These are phyloP conservation scores for Catocala fraxini DNA, from an alignment of 2,888 invertebrate genomes.

Conservation along the genomic window DNA sequence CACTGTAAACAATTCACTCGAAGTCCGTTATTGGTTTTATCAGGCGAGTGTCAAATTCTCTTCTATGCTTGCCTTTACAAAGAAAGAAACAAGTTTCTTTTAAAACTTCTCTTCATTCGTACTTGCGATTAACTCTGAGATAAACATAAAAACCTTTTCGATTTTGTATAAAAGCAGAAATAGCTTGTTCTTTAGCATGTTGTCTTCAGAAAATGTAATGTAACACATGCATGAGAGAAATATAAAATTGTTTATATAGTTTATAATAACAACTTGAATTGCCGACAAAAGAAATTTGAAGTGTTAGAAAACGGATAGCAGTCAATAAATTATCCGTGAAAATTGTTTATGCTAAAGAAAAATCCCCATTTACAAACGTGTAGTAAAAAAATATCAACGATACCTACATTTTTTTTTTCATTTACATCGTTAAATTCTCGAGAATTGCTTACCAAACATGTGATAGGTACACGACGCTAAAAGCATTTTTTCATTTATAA, in stretches of 20 bases:
- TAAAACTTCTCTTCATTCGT: constrained; percentile 37
- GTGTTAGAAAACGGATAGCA: too few relatives aligned
- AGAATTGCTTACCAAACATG: constrained; percentile 46
- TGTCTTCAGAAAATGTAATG: too few relatives aligned
- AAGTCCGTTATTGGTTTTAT: constrained; percentile 80
- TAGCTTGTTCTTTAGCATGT: too few relatives aligned
- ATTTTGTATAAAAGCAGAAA: constrained; percentile 19
- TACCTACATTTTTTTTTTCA: constrained; percentile 8
- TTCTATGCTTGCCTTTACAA: constrained; percentile 39
- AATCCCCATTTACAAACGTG: constrained; percentile 15
- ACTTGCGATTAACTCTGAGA: constrained; percentile 37
- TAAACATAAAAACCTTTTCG: constrained; percentile 34
- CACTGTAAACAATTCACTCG: constrained; percentile 75
- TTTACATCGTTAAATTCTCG: constrained; percentile 46
- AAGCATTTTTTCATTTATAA: constrained; percentile 61
- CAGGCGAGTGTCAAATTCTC: constrained; percentile 69
- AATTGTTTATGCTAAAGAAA: neutral
- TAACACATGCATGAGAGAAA: too few relatives aligned
- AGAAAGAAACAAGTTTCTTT: constrained; percentile 46
- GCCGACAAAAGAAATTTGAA: too few relatives aligned
- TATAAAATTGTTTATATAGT: too few relatives aligned
- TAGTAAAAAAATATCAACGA: too few relatives aligned
- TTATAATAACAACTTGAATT: too few relatives aligned
- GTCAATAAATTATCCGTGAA: too few relatives aligned
- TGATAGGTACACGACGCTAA: constrained; percentile 55